Conservation (phyloP, 2,888 invertebrate species). For the Luffia ferchaultella region DNA sequence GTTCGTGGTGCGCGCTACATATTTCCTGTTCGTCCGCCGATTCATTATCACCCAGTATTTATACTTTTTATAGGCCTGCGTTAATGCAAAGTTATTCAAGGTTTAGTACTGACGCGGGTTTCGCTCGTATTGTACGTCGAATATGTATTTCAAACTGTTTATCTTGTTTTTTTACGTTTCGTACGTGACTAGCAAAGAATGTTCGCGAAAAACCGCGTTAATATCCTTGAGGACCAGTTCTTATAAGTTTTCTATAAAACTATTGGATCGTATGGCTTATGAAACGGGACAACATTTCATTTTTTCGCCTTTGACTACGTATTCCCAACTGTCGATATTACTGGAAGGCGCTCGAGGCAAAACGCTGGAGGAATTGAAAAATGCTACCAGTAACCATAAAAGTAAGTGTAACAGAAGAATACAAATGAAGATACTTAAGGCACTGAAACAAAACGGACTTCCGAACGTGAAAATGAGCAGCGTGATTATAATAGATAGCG, state of each 20-base stretch:
- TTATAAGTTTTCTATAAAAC: conserved; percentile 33
- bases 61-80: neutral
- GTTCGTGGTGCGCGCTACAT: too few species aligned
- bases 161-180: neutral
- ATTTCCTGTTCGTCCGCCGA: neutral
- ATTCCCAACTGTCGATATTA: conserved; percentile 35
- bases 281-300: conserved; percentile 36
- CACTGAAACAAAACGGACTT: conserved; percentile 23
- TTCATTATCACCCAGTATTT: neutral
- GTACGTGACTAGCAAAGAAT: neutral
- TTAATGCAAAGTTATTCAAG: neutral
- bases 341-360: conserved; percentile 32
- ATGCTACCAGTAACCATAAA: conserved; percentile 27
- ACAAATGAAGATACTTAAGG: conserved; percentile 23
- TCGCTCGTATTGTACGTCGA: neutral
- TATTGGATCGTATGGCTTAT: conserved; percentile 32
- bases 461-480: conserved; percentile 24
- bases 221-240: conserved; percentile 9
- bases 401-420: conserved; percentile 31
- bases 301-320: conserved; percentile 39
- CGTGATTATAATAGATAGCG: conserved; percentile 29
- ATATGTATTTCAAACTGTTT: neutral
- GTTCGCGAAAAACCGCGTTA: neutral
- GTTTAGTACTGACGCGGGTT: neutral
- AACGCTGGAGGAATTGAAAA: conserved; percentile 32